Base-by-base conservation (phyloP, 2,888 invertebrate species). In the Leptinotarsa haldemani region DNA sequence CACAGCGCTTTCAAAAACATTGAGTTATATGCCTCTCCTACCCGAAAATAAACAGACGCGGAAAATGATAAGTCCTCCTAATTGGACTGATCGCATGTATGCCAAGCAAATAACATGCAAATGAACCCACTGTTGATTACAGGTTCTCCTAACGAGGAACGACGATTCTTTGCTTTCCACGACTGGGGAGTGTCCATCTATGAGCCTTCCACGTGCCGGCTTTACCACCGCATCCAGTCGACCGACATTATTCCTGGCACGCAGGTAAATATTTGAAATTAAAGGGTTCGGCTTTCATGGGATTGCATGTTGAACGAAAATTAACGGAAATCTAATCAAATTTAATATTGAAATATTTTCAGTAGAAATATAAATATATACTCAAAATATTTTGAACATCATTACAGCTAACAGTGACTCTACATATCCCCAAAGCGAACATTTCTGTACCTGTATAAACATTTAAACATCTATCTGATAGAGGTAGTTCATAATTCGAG, bases 101-200 rank as follows among this genome's bases (percentile, higher is more conserved):
- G 22, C 20, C 22, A 58, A 56, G 20, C 22, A 30, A 61, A 61
- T 61, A 40, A 61, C 25, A 61, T 61, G 56, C 53, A 69, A 53
- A 58, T 64, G 47, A 50, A 69, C 40, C 47, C 30, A 18, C 30
- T 40, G 74, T 74, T 74, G 61, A 75, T 75, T 84, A 82, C 83
- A 91, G 91, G 90, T 74, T 88, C 90, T 1, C 88, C 90, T 50
- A 90, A 89, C 84, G 91, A 91, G 82, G 91, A 92, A 82, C 87
- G 90, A n/a, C 86, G 92, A 79, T 93, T 94, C 86, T 92, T 94
- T 83, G 92, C 93, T 15, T 94, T 94, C 86, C 93, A 94, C 86
- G 92, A 93, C 80, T 91, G 92, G 89, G 94, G 94, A 40, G 91
- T 94, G 81, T 92, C 92, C 2, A 90, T 93, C 61, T 93, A 94